phyloP scores from a whole-genome alignment of 2,888 invertebrate species.

The Germaria angustata region DNA sequence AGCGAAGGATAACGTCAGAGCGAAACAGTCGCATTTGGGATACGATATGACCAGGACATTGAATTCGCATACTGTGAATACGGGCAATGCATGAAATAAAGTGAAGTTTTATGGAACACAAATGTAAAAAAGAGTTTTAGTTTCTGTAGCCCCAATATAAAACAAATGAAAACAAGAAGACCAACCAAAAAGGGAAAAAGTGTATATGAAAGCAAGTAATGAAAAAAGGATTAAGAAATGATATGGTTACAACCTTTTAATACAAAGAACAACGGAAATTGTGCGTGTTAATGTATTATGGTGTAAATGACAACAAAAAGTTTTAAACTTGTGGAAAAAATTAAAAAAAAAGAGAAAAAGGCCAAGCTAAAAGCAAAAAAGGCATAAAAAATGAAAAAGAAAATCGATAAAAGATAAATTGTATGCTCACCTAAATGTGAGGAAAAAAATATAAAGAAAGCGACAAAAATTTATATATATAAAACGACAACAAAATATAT shows the following conservation, averaged over 20 bases:
- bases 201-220: conserved; percentile 37
- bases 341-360: conserved; percentile 31
- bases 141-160: conserved; percentile 25
- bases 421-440: conserved; percentile 61
- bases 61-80: conserved; percentile 21
- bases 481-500: conserved; percentile 46
- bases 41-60: conserved; percentile 55
- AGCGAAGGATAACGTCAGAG: conserved; percentile 50
- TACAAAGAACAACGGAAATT: conserved; percentile 55
- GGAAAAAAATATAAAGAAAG: conserved; percentile 46
- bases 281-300: conserved; percentile 66
- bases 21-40: conserved; percentile 60
- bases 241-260: conserved; percentile 43
- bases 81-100: not conserved
- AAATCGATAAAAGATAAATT: conserved; percentile 65
- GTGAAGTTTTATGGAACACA: conserved; percentile 39
- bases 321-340: conserved; percentile 35
- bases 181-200: conserved; percentile 25
- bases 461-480: conserved; percentile 6
- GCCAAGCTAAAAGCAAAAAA: conserved; percentile 16
- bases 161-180: conserved; percentile 39
- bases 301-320: conserved; percentile 32
- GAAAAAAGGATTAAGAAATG: conserved; percentile 61
- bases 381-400: conserved; percentile 40
- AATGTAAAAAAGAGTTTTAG: conserved; percentile 27